Evolutionary conservation across 64 coral and sea anemone genomes (phyloP).

Genomic region (Orbicella faveolata): DNA sequence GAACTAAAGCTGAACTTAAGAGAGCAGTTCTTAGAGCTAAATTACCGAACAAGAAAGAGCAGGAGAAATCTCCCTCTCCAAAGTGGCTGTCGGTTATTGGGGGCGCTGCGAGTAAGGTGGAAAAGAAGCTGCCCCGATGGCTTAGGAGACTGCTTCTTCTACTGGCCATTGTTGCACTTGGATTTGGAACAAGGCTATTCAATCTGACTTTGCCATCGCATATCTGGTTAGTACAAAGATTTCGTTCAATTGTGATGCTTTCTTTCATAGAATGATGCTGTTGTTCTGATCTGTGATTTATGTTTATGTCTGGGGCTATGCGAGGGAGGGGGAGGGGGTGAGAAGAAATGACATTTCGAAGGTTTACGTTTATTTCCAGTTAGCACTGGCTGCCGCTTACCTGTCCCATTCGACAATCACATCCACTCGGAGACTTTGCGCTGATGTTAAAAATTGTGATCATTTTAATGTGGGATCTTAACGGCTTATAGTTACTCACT

Average conservation of each 20-base stretch:
- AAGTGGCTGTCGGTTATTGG: neutral
- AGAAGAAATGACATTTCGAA: no score
- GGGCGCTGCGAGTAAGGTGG: no score
- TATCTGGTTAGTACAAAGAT: conserved; percentile 71
- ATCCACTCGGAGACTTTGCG: no score
- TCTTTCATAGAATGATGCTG: no score
- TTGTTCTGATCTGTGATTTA: neutral
- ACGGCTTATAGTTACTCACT: no score
- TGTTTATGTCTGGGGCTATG: neutral
- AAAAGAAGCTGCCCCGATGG: neutral
- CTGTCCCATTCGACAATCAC: no score
- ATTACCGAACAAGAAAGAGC: neutral
- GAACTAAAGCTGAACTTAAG: conserved; percentile 6
- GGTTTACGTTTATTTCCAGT: no score
- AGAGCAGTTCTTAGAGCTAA: conserved; percentile 14
- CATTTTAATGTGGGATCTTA: no score
- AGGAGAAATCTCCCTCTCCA: neutral
- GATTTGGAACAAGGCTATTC: conserved; percentile 67
- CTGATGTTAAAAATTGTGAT: no score
- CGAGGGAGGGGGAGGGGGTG: no score
- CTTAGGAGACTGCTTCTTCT: conserved; percentile 6
- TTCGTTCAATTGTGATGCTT: no score
- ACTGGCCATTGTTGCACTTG: conserved; percentile 18
- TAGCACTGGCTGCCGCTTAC: no score
- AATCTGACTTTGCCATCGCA: conserved; percentile 42